Conservation (phyloP, 2,797 vertebrate species). For the Babyrousa celebensis region DNA sequence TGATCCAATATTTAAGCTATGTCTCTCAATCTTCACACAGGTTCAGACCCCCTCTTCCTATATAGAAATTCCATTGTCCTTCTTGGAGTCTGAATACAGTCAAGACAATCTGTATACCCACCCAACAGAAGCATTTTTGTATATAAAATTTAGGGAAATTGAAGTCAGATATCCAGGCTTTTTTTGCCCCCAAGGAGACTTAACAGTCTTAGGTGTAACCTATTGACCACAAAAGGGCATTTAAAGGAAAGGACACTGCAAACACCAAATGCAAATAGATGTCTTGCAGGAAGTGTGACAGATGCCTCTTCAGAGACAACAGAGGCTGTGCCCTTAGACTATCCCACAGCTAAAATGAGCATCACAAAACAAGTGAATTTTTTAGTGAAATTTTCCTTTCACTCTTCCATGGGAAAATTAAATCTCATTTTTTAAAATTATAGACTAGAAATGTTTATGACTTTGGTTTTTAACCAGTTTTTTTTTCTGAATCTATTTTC, state of each 20-base stretch:
- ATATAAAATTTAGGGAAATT: background rate
- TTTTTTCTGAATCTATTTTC: slow-evolving; percentile 58
- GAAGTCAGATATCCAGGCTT: background rate
- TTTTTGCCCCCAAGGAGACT: background rate
- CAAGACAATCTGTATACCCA: background rate
- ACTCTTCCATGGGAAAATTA: slow-evolving; percentile 32
- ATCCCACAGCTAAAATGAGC: background rate
- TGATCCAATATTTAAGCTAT: background rate
- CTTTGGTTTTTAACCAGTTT: background rate
- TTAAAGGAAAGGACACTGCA: background rate
- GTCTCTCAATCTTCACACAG: background rate
- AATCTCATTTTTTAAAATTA: slow-evolving; percentile 28
- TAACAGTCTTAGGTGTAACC: background rate
- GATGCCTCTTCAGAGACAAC: background rate
- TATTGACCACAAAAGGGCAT: background rate
- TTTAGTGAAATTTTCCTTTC: background rate
- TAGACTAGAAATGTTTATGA: background rate
- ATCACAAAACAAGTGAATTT: background rate
- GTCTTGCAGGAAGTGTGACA: background rate
- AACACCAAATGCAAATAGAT: background rate
- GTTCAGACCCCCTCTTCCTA: background rate
- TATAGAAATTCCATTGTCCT: background rate
- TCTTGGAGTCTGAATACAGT: background rate
- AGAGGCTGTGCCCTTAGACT: background rate
- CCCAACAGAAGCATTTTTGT: background rate